Evolutionary conservation across 2,113 vertebrate species (phyloP), one percentile per base, ranked within the genome.

Genomic region (Indri indri): DNA sequence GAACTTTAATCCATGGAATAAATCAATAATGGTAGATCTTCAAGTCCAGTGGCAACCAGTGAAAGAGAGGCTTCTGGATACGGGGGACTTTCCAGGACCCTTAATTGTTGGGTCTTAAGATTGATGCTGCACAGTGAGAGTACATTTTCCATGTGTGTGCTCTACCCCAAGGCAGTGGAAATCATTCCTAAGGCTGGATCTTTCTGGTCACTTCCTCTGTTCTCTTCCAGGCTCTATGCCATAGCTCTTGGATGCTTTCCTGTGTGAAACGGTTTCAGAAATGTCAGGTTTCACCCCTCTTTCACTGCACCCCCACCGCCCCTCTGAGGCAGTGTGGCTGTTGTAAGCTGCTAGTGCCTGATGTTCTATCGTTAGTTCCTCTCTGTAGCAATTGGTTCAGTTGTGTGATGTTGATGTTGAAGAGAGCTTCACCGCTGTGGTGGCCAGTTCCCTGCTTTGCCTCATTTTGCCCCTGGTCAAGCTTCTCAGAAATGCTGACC

Each of bases 161-260:
- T 80, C 13, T 65, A 4, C 2, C 11, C 17, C 8, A 30, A 34
- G 45, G 32, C n/a, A 42, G 14, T 27, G 59, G 42, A 86, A 61
- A 17, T 73, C 50, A 23, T 84, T 91, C 61, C 16, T 8, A 65
- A 42, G 27, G 25, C 27, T 42, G 14, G 30, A 37, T 25, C 45
- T 57, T 17, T 12, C 18, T 0, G 0, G 5, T 50, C 37, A 8
- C 27, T 32, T 88, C 0, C 61, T n/a, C 32, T 40, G 2, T 25
- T 57, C 30, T 88, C 40, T 63, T 73, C 84, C 47, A 4, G 40
- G 34, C 27, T 79, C 68, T 23, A 11, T 23, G 47, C 16, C 54
- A 17, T 22, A 79, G 70, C 22, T 30, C 25, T 30, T 0, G 2
- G 81, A 13, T 59, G 45, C 40, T 84, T 59, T 37, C 25, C 8